Conservation (phyloP, 2,797 vertebrate species). For the Chelon auratus region DNA sequence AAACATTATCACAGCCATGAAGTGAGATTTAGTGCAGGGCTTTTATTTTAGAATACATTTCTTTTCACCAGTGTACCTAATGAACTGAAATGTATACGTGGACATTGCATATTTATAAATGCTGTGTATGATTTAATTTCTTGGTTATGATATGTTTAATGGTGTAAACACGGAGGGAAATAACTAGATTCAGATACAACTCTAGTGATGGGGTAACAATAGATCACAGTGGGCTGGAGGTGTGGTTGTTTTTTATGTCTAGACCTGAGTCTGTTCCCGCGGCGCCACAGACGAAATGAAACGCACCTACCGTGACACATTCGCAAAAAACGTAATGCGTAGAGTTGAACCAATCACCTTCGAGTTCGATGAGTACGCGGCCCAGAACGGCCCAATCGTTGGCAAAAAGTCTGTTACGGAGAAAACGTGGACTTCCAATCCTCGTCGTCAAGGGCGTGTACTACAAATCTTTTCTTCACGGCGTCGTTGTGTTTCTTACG, state of each 20-base stretch:
- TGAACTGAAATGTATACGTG: too few species aligned
- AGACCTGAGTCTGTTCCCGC: conserved; percentile 53
- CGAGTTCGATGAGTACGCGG: conserved; percentile 46
- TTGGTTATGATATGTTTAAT: not conserved
- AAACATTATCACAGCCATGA: too few species aligned
- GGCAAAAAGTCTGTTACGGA: conserved; percentile 1
- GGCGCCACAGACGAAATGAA: conserved; percentile 55
- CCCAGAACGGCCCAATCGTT: conserved; percentile 59
- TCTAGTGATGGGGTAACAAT: conserved; percentile 36
- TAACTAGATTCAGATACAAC: not conserved
- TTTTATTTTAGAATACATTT: too few species aligned
- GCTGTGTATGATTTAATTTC: not conserved
- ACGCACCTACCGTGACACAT: conserved; percentile 39
- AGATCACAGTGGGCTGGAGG: conserved; percentile 28
- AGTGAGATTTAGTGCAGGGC: too few species aligned
- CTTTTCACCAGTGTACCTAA: too few species aligned
- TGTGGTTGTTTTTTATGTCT: conserved; percentile 41
- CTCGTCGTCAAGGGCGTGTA: conserved; percentile 78
- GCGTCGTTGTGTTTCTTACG: conserved; percentile 68
- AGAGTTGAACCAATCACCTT: conserved; percentile 59
- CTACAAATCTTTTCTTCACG: conserved; percentile 78
- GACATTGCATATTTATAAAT: too few species aligned
- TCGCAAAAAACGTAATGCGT: conserved; percentile 13
- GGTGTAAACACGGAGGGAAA: not conserved
- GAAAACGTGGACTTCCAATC: conserved; percentile 75